Base-by-base conservation (phyloP, 2,113 vertebrate species). In the Caracal caracal region DNA sequence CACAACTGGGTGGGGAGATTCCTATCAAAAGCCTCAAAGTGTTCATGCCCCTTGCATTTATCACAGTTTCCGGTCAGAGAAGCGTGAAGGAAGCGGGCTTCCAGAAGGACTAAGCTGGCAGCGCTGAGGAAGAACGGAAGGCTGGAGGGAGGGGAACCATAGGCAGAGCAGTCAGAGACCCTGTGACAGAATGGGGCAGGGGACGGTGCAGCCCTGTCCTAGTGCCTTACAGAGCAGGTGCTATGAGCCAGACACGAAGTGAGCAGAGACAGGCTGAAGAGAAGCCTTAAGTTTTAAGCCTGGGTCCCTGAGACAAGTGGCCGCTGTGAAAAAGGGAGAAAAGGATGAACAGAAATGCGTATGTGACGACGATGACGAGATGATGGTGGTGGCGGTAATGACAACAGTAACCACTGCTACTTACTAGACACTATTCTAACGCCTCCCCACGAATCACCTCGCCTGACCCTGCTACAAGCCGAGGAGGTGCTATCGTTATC, bases 51-150 rank as follows among this genome's bases (percentile, higher is more conserved):
- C 71, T 43, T 24, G 59, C 28, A 78, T 28, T 12, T 43, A 66
- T 28, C 28, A 43, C 33, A 2, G 20, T 47, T 59, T 56, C 71
- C 28, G 16, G 49, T 83, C 3, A 61, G 51, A 10, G 30, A 79
- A 11, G 20, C 2, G 24, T 49, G 66, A 47, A 30, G 66, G 10
- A 83, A 2, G 6, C 2, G 1, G 1, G 12, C 66, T 35, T n/a
- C 3, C 10, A 2, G 47, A 47, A 12, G 61, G 10, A 26, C n/a
- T 6, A 19, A 6, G 30, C 8, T 22, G 79, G 51, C 53, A 20
- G 49, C 30, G 0, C 1, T 4, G 51, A 17, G 19, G 4, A 9
- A n/a, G 20, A 56, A 22, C 9, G 0, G 8, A 49, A 63, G 78
- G 51, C 28, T 4, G 5, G 5, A 3, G 16, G 66, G 26, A 4